Conservation (phyloP, 2,113 vertebrate species). For the Genyomyrus donnyi region DNA sequence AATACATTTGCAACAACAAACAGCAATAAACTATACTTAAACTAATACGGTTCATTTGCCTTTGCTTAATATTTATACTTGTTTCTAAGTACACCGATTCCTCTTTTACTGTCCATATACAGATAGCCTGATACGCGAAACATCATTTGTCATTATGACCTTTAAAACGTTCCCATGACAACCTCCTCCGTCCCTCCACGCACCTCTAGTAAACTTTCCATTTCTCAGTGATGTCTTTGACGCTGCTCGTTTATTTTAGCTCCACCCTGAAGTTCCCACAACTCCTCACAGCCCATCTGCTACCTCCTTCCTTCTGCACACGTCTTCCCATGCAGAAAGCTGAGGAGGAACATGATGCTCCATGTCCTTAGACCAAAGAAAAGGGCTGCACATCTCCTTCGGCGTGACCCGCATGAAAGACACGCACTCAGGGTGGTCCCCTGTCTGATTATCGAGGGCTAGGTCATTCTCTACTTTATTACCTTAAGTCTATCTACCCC, state of each 20-base stretch:
- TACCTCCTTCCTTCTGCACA: background rate
- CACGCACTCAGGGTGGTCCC: background rate
- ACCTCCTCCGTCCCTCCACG: background rate
- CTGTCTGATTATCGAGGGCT: background rate
- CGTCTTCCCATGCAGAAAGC: background rate
- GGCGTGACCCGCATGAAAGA: background rate
- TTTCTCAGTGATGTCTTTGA: background rate
- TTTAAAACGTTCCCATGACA: background rate
- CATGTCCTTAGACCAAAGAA: background rate
- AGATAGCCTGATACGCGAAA: background rate
- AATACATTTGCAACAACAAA: slow-evolving; percentile 3
- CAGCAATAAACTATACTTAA: background rate
- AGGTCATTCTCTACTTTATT: background rate
- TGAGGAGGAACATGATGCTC: background rate
- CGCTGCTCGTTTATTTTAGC: background rate
- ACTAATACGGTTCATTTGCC: background rate
- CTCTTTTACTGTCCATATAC: background rate
- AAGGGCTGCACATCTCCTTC: background rate
- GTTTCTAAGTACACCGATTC: background rate
- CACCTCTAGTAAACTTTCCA: background rate
- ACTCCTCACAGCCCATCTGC: background rate
- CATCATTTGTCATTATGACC: background rate
- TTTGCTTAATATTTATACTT: background rate
- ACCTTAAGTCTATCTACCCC: background rate
- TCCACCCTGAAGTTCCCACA: background rate